These are phyloP conservation scores for Microplitis manilae DNA, from an alignment of 2,888 invertebrate genomes.

Conservation along the genomic window DNA sequence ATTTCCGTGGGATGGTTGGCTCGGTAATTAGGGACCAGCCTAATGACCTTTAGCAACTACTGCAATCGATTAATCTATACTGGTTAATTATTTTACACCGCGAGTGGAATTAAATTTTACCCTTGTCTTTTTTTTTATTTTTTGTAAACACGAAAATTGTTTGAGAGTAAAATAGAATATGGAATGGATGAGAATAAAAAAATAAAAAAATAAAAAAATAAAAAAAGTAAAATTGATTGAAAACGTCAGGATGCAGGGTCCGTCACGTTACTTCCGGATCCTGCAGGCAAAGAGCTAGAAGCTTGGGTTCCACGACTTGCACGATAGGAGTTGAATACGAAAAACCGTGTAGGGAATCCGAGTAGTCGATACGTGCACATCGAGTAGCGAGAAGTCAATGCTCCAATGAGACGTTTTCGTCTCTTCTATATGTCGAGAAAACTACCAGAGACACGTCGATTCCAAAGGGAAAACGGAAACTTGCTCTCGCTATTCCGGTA, in stretches of 20 bases:
- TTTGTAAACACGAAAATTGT: no score
- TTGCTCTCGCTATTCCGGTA: slow-evolving; percentile 17
- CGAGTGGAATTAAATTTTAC: background rate
- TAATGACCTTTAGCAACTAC: slow-evolving; percentile 53
- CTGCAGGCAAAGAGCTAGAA: slow-evolving; percentile 46
- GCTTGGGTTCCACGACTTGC: slow-evolving; percentile 14
- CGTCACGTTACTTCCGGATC: slow-evolving; percentile 54
- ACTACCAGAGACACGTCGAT: slow-evolving; percentile 43
- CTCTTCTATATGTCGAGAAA: slow-evolving; percentile 38
- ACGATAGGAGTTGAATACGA: slow-evolving; percentile 49
- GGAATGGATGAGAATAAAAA: background rate
- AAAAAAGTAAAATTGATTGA: slow-evolving; percentile 47
- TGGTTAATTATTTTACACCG: slow-evolving; percentile 8
- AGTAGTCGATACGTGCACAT: slow-evolving; percentile 47
- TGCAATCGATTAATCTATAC: background rate
- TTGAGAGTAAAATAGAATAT: background rate
- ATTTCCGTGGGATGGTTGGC: slow-evolving; percentile 55
- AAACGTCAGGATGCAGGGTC: slow-evolving; percentile 50
- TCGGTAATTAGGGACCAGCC: slow-evolving; percentile 58
- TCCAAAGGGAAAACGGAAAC: slow-evolving; percentile 34
- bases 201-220: slow-evolving; percentile 9
- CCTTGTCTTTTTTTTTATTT: no score
- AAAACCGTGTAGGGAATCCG: slow-evolving; percentile 32
- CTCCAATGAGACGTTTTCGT: slow-evolving; percentile 44
- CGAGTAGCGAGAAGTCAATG: slow-evolving; percentile 21